A percentile compares a stretch with the other conserved stretches of the same genome.
Evolutionary conservation across 2,113 vertebrate species (phyloP).

Genomic region (Tautogolabrus adspersus): DNA sequence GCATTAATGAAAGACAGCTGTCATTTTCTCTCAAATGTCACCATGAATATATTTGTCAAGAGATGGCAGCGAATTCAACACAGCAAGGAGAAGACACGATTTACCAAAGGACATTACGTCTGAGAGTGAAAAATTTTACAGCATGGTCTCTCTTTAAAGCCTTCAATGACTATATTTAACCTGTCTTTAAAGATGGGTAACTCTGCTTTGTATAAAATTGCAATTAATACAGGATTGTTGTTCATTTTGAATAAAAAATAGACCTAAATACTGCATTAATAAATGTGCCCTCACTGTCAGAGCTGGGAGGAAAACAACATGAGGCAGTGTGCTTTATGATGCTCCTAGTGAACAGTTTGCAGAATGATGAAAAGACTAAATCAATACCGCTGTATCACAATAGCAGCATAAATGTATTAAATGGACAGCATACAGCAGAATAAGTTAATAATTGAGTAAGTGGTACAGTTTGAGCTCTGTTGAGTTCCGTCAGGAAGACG

Average conservation of each 20-base stretch:
- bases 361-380: too few relatives aligned
- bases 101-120: constrained; percentile 11
- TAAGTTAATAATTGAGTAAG: constrained; percentile 22
- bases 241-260: not conserved
- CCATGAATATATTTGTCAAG: constrained; percentile 16
- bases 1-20: constrained; percentile 39
- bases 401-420: not conserved
- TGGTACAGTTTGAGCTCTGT: not conserved
- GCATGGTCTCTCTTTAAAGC: not conserved
- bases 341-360: not conserved
- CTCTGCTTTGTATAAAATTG: constrained; percentile 16
- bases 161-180: not conserved
- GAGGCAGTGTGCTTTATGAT: not conserved
- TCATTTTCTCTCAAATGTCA: constrained; percentile 40
- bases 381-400: too few relatives aligned
- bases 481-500: not conserved
- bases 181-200: not conserved
- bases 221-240: constrained; percentile 2
- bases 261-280: not conserved
- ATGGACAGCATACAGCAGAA: not conserved
- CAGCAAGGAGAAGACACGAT: not conserved
- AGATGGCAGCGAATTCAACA: not conserved
- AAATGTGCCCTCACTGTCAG: not conserved
- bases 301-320: not conserved
- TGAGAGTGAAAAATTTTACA: not conserved